Evolutionary conservation across 2,113 vertebrate species (phyloP).

Genomic region (Meleagris gallopavo): DNA sequence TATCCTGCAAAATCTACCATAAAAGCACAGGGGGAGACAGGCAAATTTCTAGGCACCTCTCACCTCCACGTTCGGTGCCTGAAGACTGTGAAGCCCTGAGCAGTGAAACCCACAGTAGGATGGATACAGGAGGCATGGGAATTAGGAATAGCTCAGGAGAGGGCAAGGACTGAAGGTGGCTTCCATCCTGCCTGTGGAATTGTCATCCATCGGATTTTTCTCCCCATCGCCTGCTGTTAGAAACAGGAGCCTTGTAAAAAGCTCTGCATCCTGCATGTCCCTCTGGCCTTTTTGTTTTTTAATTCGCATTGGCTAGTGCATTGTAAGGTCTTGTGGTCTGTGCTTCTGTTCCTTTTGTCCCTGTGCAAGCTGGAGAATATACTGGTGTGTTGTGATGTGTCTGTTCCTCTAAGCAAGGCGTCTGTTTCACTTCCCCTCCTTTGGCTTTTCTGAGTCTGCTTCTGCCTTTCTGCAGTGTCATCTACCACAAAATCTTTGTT

Average conservation of each 20-base stretch:
- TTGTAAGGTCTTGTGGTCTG: conserved; percentile 5
- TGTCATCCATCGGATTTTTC: background rate
- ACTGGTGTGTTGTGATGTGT: conserved; percentile 34
- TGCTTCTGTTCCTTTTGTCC: conserved; percentile 5
- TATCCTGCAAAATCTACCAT: conserved; percentile 59
- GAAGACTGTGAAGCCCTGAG: background rate
- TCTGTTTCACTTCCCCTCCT: background rate
- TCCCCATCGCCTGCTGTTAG: background rate
- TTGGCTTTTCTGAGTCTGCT: background rate
- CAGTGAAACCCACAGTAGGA: background rate
- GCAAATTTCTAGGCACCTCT: background rate
- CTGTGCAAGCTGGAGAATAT: background rate
- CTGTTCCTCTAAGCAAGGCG: conserved; percentile 8
- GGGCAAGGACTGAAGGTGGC: background rate
- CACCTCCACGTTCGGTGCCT: rapidly evolving
- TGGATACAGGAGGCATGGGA: background rate
- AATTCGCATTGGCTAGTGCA: background rate
- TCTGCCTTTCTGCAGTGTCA: rapidly evolving
- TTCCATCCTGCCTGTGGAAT: background rate
- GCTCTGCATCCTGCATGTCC: conserved; percentile 40
- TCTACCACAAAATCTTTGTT: rapidly evolving
- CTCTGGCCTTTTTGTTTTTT: background rate
- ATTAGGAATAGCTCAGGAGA: background rate
- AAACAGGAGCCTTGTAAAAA: conserved; percentile 24
- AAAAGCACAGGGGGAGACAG: background rate